Evolutionary conservation across 92 coral and sea anemone genomes (phyloP), one percentile per base, ranked within the genome.

Genomic region (Ricordea florida): DNA sequence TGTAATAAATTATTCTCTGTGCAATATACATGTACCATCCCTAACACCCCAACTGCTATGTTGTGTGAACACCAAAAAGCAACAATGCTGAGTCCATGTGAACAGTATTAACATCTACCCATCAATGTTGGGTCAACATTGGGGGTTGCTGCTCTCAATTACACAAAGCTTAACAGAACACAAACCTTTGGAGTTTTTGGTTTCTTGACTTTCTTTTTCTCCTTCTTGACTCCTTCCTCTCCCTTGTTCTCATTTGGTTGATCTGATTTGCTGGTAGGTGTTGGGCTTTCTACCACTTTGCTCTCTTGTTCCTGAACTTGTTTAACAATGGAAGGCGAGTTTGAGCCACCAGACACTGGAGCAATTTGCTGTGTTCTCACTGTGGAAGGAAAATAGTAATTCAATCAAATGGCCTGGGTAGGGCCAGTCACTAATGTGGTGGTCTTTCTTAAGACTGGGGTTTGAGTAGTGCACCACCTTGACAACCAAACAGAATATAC

Each of bases 131-230:
- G n/a, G n/a, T n/a, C n/a, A n/a, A n/a, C n/a, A n/a, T n/a, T n/a
- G n/a, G n/a, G n/a, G n/a, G n/a, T n/a, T n/a, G n/a, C n/a, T n/a
- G n/a, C n/a, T n/a, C n/a, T n/a, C n/a, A n/a, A n/a, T n/a, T n/a
- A n/a, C n/a, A n/a, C n/a, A n/a, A n/a, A n/a, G n/a, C n/a, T n/a
- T 24, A 0, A 7, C 21, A 9, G 25, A 49, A 30, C 62, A 13
- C 45, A 10, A 57, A 85, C 94, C 92, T 86, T 90, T 56, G 85
- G 74, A 10, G 71, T 46, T 47, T 87, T 90, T 6, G 82, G 81
- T 46, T 87, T 90, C 82, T 82, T 90, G 31, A 85, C 80, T 30
- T 82, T 87, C 57, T 87, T 89, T 66, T 93, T 89, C 57, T 83
- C 78, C 10, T 80, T 84, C 45, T 88, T 85, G 2, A 74, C 80